Evolutionary conservation across 2,888 invertebrate species (phyloP), one percentile per base, ranked within the genome.

Genomic region (Pseudanteris insignis): DNA sequence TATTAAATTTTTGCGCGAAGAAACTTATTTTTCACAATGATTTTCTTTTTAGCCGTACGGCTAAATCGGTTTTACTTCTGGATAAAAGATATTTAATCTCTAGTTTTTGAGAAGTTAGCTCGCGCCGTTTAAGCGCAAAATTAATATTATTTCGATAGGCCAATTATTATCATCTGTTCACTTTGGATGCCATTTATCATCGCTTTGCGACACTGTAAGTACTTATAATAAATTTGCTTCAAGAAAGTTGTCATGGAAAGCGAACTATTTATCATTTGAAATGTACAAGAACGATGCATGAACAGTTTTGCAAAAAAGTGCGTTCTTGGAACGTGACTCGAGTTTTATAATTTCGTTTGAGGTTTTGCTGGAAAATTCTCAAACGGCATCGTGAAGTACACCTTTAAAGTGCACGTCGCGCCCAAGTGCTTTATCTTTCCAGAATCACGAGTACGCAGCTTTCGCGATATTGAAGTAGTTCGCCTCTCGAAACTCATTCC

Each of bases 341-440:
- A 55, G 55, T 59, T 59, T 47, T 47, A 57, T 50, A 47, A 57
- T 51, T 62, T 62, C 57, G 55, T 55, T 46, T 44, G 46, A 43
- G 55, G 54, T 55, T 54, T 47, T 37, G 24, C 44, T 51, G 55
- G 37, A 43, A 50, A 57, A 57, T 62, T 40, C 62, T 57, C 62
- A 62, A 62, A 62, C 57, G 41, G 62, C 62, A 62, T 62, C 33
- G 57, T 34, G 36, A 50, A 62, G 51, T 62, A 50, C 37, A 62
- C 51, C 51, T 57, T 62, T 62, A 57, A 57, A 62, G 62, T 57
- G 61, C 61, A 55, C 61, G 50, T 51, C 55, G 55, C 61, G 61
- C 48, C 40, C 46, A 50, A 55, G 61, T 55, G 54, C 61, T 55
- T 61, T 55, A 61, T 61, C 61, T 61, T 55, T 46, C 55, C 28